Evolutionary conservation across 2,888 invertebrate genomes (phyloP).

Genomic region (Drosophila barbarae): DNA sequence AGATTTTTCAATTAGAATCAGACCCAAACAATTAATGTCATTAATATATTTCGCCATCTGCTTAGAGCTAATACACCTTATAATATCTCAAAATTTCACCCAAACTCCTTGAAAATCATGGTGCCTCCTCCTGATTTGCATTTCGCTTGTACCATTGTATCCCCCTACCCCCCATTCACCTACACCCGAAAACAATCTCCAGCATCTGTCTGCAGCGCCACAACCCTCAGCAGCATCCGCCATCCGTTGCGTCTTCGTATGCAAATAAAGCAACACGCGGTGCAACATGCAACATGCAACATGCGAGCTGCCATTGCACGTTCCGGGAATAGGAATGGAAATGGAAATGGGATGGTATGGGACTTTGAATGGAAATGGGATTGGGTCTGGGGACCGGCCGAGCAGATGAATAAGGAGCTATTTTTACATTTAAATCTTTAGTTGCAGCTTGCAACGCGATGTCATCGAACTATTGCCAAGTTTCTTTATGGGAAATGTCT

Average conservation of each 20-base stretch:
- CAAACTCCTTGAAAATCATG: constrained; percentile 17
- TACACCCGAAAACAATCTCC: constrained; percentile 28
- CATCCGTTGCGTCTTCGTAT: constrained; percentile 48
- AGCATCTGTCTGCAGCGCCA: constrained; percentile 29
- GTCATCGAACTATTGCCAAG: constrained; percentile 66
- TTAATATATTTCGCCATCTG: constrained; percentile 1
- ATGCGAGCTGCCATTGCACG: constrained; percentile 49
- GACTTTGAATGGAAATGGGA: constrained; percentile 6
- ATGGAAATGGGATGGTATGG: constrained; percentile 29
- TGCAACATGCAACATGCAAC: constrained; percentile 52
- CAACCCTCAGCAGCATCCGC: constrained; percentile 20
- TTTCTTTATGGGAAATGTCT: constrained; percentile 39
- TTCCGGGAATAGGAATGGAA: constrained; percentile 47
- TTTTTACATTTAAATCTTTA: constrained; percentile 77
- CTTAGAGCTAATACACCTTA: constrained; percentile 1
- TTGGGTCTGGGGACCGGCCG: constrained; percentile 38
- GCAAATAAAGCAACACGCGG: constrained; percentile 70
- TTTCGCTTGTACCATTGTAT: constrained; percentile 16
- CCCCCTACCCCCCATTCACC: constrained; percentile 22
- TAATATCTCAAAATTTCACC: not conserved
- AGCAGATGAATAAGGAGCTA: constrained; percentile 78
- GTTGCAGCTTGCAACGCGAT: constrained; percentile 38
- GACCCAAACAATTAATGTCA: not conserved
- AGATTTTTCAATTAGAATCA: not conserved
- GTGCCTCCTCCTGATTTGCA: constrained; percentile 32